These are phyloP conservation scores for Campoletis sonorensis DNA, from an alignment of 1,140 invertebrate genomes.

Conservation along the genomic window DNA sequence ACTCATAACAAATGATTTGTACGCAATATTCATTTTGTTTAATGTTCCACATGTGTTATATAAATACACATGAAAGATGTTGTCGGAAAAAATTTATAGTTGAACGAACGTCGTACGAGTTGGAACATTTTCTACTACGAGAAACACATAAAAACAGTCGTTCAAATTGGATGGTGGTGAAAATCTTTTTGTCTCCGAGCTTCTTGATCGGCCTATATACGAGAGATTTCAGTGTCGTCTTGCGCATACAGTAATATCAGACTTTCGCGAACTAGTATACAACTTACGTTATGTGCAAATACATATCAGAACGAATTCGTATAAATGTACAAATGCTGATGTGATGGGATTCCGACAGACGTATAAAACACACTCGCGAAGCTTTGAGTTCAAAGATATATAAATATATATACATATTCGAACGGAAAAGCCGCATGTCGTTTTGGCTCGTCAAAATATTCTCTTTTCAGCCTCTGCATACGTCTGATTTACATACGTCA, in stretches of 20 bases:
- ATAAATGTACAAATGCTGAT: background rate
- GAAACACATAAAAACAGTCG: background rate
- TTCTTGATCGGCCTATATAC: background rate
- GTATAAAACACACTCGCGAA: background rate
- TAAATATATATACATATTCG: too few relatives aligned
- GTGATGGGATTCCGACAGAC: background rate
- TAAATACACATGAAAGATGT: too few relatives aligned
- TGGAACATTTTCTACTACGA: background rate
- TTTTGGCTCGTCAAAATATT: background rate
- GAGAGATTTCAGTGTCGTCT: background rate
- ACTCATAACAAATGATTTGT: background rate
- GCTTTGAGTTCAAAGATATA: background rate
- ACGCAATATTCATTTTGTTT: background rate
- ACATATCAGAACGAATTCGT: background rate
- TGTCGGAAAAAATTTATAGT: background rate
- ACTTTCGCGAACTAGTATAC: background rate
- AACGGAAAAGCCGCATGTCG: background rate
- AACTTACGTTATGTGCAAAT: slow-evolving; percentile 1
- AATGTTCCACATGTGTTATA: background rate
- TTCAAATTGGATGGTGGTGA: background rate
- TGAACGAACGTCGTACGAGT: background rate
- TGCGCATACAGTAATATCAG: background rate
- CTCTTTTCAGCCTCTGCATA: background rate
- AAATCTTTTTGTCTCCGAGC: background rate
- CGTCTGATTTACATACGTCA: background rate